Evolutionary conservation across 2,797 vertebrate species (phyloP), one percentile per base, ranked within the genome.

Genomic region (Notamacropus eugenii): DNA sequence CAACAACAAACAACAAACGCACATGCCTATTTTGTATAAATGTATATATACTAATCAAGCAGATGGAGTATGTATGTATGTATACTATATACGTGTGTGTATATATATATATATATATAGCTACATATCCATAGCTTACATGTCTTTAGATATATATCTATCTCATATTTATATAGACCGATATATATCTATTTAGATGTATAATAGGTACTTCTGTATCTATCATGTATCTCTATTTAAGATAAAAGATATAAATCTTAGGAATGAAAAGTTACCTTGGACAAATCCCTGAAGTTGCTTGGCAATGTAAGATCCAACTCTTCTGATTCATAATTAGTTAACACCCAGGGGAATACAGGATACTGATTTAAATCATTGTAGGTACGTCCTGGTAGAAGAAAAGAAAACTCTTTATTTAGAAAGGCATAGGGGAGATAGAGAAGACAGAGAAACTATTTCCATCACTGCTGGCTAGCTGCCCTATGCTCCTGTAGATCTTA

Each of bases 271-370:
- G 92, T 97, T 98, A 99, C 99, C 99, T 99, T 99, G 95, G 99
- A 99, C 96, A 99, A 99, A 98, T 99, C 99, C 98, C 99, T 99
- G 98, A 99, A 99, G 99, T 99, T 99, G 99, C 99, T 99, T 91
- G 99, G 99, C 97, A 99, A 99, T n/a, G 99, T 99, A 96, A 99
- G 99, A 98, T 99, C 99, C 98, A 99, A 97, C 94, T 99, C 99
- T 96, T 99, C 99, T 8, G 99, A 99, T 93, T 99, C 99, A 91
- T 99, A 99, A 98, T 99, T 99, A 97, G 99, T 99, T 98, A 99
- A 99, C 95, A 99, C 99, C 99, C 99, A 99, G 8, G 99, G 99
- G 98, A 99, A 99, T 95, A 99, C 99, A 1, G 99, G 99, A 97
- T 99, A 99, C 98, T 99, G 99, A 98, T 99, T 99, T 95, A 99